phyloP scores from a whole-genome alignment of 2,888 invertebrate genomes.

The Neoitamus cyanurus region DNA sequence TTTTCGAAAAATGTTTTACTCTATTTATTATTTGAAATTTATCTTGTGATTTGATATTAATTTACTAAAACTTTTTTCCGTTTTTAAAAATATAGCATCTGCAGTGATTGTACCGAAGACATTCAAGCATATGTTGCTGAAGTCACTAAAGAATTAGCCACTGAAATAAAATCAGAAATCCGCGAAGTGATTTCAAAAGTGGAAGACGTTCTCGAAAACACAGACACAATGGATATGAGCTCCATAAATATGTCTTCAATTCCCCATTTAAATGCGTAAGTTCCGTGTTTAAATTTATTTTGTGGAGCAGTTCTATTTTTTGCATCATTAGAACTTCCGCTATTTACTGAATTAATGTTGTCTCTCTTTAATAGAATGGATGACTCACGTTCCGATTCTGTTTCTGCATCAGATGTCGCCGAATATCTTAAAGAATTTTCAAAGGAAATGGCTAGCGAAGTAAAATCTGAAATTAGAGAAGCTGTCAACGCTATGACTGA shows the following conservation, averaged over 20 bases:
- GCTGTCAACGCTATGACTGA: constrained; percentile 80
- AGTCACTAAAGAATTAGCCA: constrained; percentile 81
- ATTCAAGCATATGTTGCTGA: constrained; percentile 81
- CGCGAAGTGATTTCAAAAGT: constrained; percentile 83
- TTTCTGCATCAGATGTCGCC: constrained; percentile 80
- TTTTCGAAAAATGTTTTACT: not conserved
- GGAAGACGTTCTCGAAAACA: constrained; percentile 80
- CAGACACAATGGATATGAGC: constrained; percentile 71
- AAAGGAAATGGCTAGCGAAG: constrained; percentile 81
- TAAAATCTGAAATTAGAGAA: constrained; percentile 81
- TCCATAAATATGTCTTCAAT: constrained; percentile 50
- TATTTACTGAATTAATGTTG: not conserved
- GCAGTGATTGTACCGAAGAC: constrained; percentile 69
- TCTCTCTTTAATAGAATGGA: constrained; percentile 67
- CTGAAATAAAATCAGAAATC: constrained; percentile 84
- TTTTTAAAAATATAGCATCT: constrained; percentile 56
- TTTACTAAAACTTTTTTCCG: not conserved
- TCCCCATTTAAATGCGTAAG: constrained; percentile 28
- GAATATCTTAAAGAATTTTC: constrained; percentile 83
- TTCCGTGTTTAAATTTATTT: not conserved
- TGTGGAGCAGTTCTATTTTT: not conserved
- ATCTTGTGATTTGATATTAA: not conserved
- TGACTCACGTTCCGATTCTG: constrained; percentile 75
- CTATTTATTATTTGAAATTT: not conserved
- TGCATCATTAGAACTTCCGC: not conserved